A percentile compares a stretch with the other conserved stretches of the same genome.
phyloP scores from a whole-genome alignment of 2,113 vertebrate species.

The Rutilus rutilus region DNA sequence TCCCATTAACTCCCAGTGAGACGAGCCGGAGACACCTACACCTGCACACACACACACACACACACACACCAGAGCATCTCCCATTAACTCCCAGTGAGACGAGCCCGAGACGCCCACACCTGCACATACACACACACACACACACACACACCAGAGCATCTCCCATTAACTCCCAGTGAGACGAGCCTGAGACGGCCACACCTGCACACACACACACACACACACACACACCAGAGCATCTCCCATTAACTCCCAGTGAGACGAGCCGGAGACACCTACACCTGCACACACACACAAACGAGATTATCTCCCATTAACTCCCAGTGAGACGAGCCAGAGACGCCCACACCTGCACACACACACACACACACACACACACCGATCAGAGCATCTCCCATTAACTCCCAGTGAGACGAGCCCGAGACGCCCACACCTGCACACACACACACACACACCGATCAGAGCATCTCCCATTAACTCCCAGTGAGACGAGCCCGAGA shows the following conservation, averaged over 20 bases:
- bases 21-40: conserved; percentile 85
- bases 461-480: no score
- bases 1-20: conserved; percentile 93
- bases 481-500: no score
- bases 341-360: conserved; percentile 69
- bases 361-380: no score
- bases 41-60: conserved; percentile 69
- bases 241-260: conserved; percentile 92
- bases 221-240: conserved; percentile 82
- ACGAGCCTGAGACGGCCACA: conserved; percentile 80
- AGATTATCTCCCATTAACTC: conserved; percentile 92
- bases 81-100: conserved; percentile 92
- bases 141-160: conserved; percentile 78
- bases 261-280: conserved; percentile 85
- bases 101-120: conserved; percentile 84
- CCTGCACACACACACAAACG: neutral
- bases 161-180: conserved; percentile 92
- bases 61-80: conserved; percentile 84
- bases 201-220: conserved; percentile 69
- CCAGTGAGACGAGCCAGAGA: conserved; percentile 87
- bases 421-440: no score
- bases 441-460: no score
- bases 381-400: no score
- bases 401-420: no score
- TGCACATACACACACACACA: neutral